phyloP scores from a whole-genome alignment of 2,888 invertebrate species.

The Andrena fulva region DNA sequence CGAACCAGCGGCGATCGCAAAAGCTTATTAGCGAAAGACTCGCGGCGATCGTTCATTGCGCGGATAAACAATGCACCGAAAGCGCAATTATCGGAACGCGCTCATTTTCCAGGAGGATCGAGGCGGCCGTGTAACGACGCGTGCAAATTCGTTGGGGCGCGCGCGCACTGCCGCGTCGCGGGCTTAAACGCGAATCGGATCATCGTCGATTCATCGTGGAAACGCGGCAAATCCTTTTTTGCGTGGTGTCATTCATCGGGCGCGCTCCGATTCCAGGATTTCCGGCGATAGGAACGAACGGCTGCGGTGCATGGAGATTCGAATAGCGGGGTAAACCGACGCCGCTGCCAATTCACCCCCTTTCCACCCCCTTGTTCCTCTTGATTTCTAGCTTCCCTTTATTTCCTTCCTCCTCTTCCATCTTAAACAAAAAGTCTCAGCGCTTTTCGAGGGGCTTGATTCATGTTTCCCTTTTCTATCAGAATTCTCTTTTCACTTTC shows the following conservation, averaged over 20 bases:
- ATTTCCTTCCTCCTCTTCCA: neutral
- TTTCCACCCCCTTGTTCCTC: neutral
- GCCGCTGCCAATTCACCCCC: conserved; percentile 5
- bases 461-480: neutral
- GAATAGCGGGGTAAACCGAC: conserved; percentile 19
- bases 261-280: conserved; percentile 54
- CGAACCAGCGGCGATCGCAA: conserved; percentile 11
- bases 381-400: neutral
- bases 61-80: conserved; percentile 49
- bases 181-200: conserved; percentile 61
- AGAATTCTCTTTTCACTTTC: neutral
- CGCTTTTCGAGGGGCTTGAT: no score
- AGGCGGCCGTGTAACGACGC: conserved; percentile 55
- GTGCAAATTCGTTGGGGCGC: conserved; percentile 63
- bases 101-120: conserved; percentile 49
- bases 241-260: conserved; percentile 57
- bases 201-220: conserved; percentile 67
- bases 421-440: no score
- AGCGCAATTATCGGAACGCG: conserved; percentile 55
- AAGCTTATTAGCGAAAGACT: conserved; percentile 42
- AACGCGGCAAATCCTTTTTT: conserved; percentile 66
- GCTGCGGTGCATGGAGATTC: conserved; percentile 42
- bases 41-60: conserved; percentile 38
- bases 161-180: conserved; percentile 41
- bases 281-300: conserved; percentile 44